A percentile compares a stretch with the other conserved stretches of the same genome.
These are phyloP conservation scores for Polia nebulosa DNA, from an alignment of 2,888 invertebrate genomes.

Conservation along the genomic window DNA sequence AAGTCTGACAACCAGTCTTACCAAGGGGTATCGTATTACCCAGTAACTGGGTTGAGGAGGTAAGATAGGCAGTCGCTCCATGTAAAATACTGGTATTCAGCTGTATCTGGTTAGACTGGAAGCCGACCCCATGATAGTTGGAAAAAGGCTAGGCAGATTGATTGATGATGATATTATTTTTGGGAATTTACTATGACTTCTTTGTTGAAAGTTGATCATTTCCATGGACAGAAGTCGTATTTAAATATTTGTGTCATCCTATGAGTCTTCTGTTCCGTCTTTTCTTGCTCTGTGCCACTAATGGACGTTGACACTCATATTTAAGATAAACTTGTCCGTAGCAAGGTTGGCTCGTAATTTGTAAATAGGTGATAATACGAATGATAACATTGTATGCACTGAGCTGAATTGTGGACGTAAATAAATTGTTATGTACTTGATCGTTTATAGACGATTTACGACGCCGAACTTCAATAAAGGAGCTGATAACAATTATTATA, in stretches of 20 bases:
- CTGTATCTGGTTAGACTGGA: too few relatives aligned
- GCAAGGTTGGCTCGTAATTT: conserved; percentile 57
- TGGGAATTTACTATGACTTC: too few relatives aligned
- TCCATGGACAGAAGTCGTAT: too few relatives aligned
- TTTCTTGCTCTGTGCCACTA: conserved; percentile 11
- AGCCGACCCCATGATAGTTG: too few relatives aligned
- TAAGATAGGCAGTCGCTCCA: too few relatives aligned
- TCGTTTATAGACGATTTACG: conserved; percentile 33
- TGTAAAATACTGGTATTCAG: too few relatives aligned
- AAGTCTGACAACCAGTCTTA: too few relatives aligned
- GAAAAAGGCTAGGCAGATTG: too few relatives aligned
- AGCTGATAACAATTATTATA: conserved; percentile 19
- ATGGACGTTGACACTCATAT: conserved; percentile 57
- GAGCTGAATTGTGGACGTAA: conserved; percentile 51
- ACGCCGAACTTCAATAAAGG: conserved; percentile 25
- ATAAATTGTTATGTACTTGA: conserved; percentile 40
- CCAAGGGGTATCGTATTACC: too few relatives aligned
- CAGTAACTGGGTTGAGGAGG: too few relatives aligned
- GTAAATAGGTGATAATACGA: conserved; percentile 60
- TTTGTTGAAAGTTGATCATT: too few relatives aligned
- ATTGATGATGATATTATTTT: too few relatives aligned
- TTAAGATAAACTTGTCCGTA: conserved; percentile 61
- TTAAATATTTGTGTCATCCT: background rate
- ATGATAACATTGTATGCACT: conserved; percentile 52
- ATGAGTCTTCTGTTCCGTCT: conserved; percentile 11